Evolutionary conservation across 2,888 invertebrate genomes (phyloP).

Genomic region (Eilema depressum): DNA sequence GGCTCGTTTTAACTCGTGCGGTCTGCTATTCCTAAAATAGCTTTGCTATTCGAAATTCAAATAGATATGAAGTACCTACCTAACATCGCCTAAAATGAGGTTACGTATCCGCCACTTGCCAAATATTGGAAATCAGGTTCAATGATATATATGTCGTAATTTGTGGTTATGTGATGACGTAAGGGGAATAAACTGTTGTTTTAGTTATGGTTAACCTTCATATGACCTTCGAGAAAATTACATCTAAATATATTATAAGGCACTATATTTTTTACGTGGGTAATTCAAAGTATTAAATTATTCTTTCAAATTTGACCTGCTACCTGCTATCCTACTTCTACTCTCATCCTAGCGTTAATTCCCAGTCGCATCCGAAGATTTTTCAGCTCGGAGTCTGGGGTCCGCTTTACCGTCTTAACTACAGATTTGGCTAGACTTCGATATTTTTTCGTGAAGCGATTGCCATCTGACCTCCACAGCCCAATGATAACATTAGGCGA

Average conservation of each 20-base stretch:
- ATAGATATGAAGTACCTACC: background rate
- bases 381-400: too few species aligned
- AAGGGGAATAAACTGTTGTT: background rate
- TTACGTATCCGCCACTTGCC: background rate
- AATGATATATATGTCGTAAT: background rate
- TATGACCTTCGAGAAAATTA: background rate
- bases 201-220: background rate
- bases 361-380: too few species aligned
- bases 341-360: too few species aligned
- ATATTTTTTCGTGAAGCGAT: too few species aligned
- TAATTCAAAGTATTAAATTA: too few species aligned
- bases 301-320: too few species aligned
- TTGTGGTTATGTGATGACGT: background rate
- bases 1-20: background rate
- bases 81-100: background rate
- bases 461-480: too few species aligned
- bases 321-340: too few species aligned
- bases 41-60: background rate
- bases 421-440: too few species aligned
- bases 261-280: background rate
- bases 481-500: too few species aligned
- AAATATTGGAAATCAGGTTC: conserved; percentile 11
- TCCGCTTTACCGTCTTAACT: too few species aligned
- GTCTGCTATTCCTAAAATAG: conserved; percentile 8
- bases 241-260: background rate